Conservation (phyloP, 2,113 vertebrate species). For the Apistogramma diplotaenia region DNA sequence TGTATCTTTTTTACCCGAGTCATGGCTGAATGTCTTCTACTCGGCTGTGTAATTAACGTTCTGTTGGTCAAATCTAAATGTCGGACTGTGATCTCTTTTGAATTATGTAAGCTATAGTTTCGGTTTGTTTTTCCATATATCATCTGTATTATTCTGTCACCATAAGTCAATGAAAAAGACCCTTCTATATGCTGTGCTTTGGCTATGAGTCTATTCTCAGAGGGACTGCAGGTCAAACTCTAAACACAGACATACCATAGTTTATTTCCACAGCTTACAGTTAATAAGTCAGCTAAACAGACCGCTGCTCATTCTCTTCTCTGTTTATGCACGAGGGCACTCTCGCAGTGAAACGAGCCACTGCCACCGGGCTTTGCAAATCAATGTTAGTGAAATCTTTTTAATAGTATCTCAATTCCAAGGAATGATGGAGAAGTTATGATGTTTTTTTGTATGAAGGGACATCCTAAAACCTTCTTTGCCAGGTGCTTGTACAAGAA, state of each 20-base stretch:
- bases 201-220: conserved; percentile 2
- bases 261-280: conserved; percentile 32
- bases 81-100: neutral
- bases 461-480: conserved; percentile 18
- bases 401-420: neutral
- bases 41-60: neutral
- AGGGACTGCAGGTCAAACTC: conserved; percentile 2
- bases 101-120: neutral
- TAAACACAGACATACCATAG: conserved; percentile 18
- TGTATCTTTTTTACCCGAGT: neutral
- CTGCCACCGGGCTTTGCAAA: neutral
- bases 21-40: neutral
- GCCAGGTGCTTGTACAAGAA: conserved; percentile 7
- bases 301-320: neutral
- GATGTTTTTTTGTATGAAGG: conserved; percentile 13
- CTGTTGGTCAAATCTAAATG: neutral
- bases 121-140: neutral
- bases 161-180: conserved; percentile 20
- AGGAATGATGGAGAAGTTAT: conserved; percentile 3
- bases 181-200: neutral
- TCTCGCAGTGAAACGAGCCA: conserved; percentile 5
- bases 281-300: conserved; percentile 32
- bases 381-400: conserved; percentile 22
- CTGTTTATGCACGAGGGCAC: neutral
- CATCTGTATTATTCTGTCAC: neutral